phyloP scores from a whole-genome alignment of 2,888 invertebrate species.

The Oasisia sp. region DNA sequence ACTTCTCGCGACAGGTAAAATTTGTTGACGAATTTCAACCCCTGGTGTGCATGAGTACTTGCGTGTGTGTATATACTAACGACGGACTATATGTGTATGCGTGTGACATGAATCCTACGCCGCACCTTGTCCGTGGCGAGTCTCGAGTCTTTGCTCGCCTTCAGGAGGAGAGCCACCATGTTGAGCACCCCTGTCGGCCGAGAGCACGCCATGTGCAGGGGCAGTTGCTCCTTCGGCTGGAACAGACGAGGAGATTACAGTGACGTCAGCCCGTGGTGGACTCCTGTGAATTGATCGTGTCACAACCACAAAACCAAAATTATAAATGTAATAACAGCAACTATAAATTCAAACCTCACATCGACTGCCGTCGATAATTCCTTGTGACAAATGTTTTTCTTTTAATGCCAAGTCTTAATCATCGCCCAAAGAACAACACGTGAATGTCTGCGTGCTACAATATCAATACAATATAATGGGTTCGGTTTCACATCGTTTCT shows the following conservation, averaged over 20 bases:
- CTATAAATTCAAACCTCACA: no score
- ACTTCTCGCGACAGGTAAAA: no score
- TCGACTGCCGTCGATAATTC: no score
- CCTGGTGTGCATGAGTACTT: no score
- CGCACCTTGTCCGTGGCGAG: constrained; percentile 87
- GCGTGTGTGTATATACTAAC: no score
- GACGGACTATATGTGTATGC: no score
- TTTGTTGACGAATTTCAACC: no score
- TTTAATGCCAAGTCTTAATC: background rate
- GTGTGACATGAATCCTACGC: no score
- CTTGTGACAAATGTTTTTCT: background rate
- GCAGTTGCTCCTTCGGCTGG: constrained; percentile 91
- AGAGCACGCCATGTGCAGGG: constrained; percentile 93
- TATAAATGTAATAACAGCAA: no score
- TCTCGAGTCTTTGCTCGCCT: constrained; percentile 89
- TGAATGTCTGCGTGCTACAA: background rate
- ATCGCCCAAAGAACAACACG: background rate
- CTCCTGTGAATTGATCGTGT: no score
- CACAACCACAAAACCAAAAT: no score
- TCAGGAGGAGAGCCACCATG: constrained; percentile 86
- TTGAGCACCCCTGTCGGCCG: constrained; percentile 90
- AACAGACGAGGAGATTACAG: constrained; percentile 23
- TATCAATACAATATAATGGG: background rate
- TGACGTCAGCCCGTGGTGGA: background rate
- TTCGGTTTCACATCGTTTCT: background rate